Evolutionary conservation across 2,888 invertebrate species (phyloP), one percentile per base, ranked within the genome.

Genomic region (Catocala nupta): DNA sequence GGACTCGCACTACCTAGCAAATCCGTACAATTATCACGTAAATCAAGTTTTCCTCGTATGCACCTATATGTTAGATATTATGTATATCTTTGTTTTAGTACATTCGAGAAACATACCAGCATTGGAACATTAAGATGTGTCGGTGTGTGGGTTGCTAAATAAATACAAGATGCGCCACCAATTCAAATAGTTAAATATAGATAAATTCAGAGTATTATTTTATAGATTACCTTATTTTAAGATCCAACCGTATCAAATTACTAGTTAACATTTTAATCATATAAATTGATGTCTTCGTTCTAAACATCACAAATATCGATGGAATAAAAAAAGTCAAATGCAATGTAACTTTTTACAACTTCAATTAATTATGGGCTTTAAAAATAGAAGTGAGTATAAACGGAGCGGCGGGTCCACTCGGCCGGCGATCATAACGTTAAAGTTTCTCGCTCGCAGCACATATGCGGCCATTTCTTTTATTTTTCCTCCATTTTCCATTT

Each of bases 401-500:
- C 48, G 50, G 55, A 48, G n/a, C n/a, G 49, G 57, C 67, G 48
- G 56, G 73, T 75, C 78, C 68, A 78, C 68, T 68, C 69, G 56
- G 59, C 68, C 42, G 57, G 73, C 75, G 73, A 81, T 84, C 84
- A 85, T 85, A 86, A 85, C 78, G 81, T 78, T 81, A 87, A 88
- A 88, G 84, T 87, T 87, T 67, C 60, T 70, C 70, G 66, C 77
- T 83, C 81, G 77, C 84, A 83, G 84, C 89, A 88, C 92, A 92
- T 90, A 91, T 90, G 92, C 84, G 84, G 79, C 78, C 77, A 78
- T 81, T 85, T 81, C 84, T 89, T 90, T 89, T 89, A 89, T 92
- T 91, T 85, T 76, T 58, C 78, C 79, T 84, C 83, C 88, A 90
- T 91, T 90, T 92, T 90, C 90, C 90, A 90, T 92, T 91, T 88